Base-by-base conservation (phyloP, 2,113 vertebrate genomes). In the Capreolus pygargus region DNA sequence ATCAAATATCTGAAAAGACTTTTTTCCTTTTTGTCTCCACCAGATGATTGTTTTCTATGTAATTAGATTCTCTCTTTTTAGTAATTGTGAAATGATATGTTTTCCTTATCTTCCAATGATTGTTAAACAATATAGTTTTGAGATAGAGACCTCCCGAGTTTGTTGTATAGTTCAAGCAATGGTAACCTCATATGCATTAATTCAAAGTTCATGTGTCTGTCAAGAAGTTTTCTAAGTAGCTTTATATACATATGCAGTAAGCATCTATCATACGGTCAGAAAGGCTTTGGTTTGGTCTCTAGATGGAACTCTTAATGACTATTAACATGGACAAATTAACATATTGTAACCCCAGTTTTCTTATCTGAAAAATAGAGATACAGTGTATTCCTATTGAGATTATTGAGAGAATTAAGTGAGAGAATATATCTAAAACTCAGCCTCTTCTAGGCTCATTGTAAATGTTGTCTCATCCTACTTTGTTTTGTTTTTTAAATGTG, bases 111-210 rank as follows among this genome's bases (percentile, higher is more conserved):
- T 78, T 95, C 79, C 36, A 79, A 45, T 91, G 12, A 27, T 17
- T 95, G 67, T 81, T 92, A 96, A 96, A 58, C 19, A 95, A 39
- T 50, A 88, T 39, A 87, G 15, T 96, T 14, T 88, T 83, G 60
- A 92, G 76, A 43, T 58, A 87, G 33, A 58, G 16, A 54, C 17
- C 4, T 70, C 47, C 21, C 12, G 27, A 54, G 11, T 91, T 94
- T 74, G 36, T 74, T 60, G 45, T 67, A 60, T 67, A 86, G 58
- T 94, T 90, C 45, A 93, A 84, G 30, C 27, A 86, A 47, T 58
- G 39, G 30, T 86, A 81, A 70, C 50, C 39, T 76, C 61, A 39
- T 55, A 47, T 85, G 33, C 3, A 27, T 83, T 88, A 60, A 60
- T 52, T 61, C 45, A 83, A 21, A 36, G 33, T 60, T 74, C 43